Base-by-base conservation (phyloP, 2,797 vertebrate species). In the Microtus californicus region DNA sequence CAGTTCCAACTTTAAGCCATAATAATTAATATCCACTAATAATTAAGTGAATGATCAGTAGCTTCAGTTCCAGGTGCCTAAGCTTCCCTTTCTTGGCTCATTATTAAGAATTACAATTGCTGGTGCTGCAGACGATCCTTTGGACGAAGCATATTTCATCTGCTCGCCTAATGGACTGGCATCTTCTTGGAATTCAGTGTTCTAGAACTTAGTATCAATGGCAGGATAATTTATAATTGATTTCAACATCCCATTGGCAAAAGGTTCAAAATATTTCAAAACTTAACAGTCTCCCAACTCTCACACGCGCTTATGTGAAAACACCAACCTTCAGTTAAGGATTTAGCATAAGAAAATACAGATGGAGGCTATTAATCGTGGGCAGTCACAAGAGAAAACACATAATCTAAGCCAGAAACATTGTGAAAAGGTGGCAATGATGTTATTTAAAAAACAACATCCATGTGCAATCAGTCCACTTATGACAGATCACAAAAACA, bases 51-150 rank as follows among this genome's bases (percentile, higher is more conserved):
- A 51, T 86, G 65, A 97, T 83, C 19, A 89, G 65, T 65, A 85
- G 56, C 85, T 95, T 96, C 90, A 86, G 43, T 81, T 96, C 77
- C 63, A 89, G 78, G 87, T 90, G 63, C 51, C 87, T 79, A 90
- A 86, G 48, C 34, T 87, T 94, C 63, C 51, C 45, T 91, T 90
- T 54, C 87, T 87, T 95, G 69, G 95, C 89, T 96, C 91, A 90
- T 96, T 93, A 96, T 77, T 93, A 96, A 97, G 93, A 97, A 94
- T 97, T 97, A 95, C 77, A 96, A 89, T 88, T 71, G 43, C 65
- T 74, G 79, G 78, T 83, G 63, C 82, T 92, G 78, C 93, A 92
- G 90, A 97, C 74, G 94, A 96, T 85, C 82, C 92, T 96, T 83
- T 93, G 78, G 93, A 90, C 56, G 71, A 95, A 89, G 81, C 74